Conservation (phyloP, 2,888 invertebrate genomes). For the Campoplex capitator region DNA sequence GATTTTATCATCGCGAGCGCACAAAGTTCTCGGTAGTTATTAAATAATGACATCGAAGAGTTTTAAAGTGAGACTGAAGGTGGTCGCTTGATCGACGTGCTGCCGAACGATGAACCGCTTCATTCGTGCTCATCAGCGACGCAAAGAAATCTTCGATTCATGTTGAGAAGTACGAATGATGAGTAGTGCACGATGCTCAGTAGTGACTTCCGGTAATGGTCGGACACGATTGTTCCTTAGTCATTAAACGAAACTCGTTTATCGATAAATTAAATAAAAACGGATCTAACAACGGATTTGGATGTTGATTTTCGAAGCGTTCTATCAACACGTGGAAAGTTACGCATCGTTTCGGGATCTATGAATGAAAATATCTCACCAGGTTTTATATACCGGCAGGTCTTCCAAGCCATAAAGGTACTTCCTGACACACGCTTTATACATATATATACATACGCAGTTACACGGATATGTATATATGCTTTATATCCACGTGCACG, state of each 20-base stretch:
- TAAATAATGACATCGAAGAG: constrained; percentile 72
- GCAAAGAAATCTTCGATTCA: neutral
- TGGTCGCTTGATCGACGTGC: neutral
- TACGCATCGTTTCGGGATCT: constrained; percentile 79
- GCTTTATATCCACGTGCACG: constrained; percentile 72
- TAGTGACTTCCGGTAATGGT: constrained; percentile 35
- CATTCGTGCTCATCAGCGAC: neutral
- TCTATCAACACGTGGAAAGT: constrained; percentile 77
- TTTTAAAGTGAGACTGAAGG: constrained; percentile 74
- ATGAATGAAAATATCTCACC: constrained; percentile 83
- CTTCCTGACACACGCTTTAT: constrained; percentile 75
- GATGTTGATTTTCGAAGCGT: constrained; percentile 2
- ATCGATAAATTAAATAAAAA: neutral
- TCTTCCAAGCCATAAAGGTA: constrained; percentile 84
- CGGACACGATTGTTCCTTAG: constrained; percentile 37
- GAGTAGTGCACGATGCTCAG: constrained; percentile 18
- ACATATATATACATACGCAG: constrained; percentile 16
- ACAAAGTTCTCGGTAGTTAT: constrained; percentile 21
- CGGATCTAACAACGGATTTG: neutral
- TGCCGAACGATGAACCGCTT: neutral
- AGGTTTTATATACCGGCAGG: constrained; percentile 81
- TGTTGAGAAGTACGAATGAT: constrained; percentile 23
- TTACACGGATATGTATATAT: constrained; percentile 25
- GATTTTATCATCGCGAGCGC: neutral
- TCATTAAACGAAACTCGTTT: neutral